phyloP scores from a whole-genome alignment of 2,797 vertebrate genomes.

The Onychomys arenicola region DNA sequence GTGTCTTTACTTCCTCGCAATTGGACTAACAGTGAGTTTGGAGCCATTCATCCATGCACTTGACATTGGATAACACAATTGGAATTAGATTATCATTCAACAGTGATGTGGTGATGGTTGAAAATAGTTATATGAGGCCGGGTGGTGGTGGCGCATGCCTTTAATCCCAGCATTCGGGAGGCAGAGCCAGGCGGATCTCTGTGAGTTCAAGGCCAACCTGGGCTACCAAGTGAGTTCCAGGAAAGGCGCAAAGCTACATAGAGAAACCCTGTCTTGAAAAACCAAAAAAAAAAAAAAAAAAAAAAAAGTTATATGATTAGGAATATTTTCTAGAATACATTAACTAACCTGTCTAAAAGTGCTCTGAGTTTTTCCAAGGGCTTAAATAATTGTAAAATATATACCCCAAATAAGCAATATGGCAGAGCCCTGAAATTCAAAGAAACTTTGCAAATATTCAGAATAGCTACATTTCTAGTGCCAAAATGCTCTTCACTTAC shows the following conservation, averaged over 20 bases:
- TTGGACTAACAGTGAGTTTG: constrained; percentile 47
- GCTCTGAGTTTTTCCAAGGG: constrained; percentile 38
- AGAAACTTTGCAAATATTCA: constrained; percentile 52
- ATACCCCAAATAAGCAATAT: constrained; percentile 9
- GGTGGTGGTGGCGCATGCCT: no score
- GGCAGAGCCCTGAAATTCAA: constrained; percentile 39
- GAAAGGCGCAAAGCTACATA: no score
- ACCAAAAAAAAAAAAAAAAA: no score
- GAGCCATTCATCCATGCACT: constrained; percentile 61
- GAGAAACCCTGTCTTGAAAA: no score
- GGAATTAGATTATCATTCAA: constrained; percentile 41
- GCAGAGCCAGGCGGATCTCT: no score
- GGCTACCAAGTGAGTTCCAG: no score
- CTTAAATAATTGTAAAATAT: constrained; percentile 46
- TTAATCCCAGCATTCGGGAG: no score
- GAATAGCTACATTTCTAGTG: background rate
- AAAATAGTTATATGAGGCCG: constrained; percentile 39
- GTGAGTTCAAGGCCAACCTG: no score
- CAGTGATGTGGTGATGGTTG: constrained; percentile 45
- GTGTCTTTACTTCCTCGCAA: constrained; percentile 38
- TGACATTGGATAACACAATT: constrained; percentile 56
- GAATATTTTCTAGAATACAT: constrained; percentile 23
- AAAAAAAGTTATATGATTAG: constrained; percentile 28
- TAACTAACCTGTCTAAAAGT: constrained; percentile 47
- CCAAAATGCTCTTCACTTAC: constrained; percentile 1